Conservation (phyloP, 2,113 vertebrate species). For the Callipepla californica region DNA sequence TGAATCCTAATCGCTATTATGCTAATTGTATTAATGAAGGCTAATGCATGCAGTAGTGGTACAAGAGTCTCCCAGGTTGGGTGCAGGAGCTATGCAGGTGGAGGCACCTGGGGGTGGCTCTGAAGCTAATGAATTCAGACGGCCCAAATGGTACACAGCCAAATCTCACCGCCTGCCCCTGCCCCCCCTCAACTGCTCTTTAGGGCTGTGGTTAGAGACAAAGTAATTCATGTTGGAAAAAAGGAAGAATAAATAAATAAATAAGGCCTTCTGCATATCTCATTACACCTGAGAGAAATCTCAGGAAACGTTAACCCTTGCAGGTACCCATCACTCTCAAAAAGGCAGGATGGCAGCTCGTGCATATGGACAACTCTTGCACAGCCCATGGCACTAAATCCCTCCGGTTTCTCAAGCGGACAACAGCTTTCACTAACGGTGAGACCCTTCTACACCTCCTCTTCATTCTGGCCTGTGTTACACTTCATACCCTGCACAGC, state of each 20-base stretch:
- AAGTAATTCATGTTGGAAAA: neutral
- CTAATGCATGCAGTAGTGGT: slow-evolving; percentile 20
- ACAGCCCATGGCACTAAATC: neutral
- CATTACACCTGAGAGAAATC: neutral
- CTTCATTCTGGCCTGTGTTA: neutral
- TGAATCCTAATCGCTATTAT: neutral
- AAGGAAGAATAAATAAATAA: neutral
- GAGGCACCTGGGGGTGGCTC: neutral
- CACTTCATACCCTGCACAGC: neutral
- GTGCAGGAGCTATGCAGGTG: neutral
- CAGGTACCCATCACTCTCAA: neutral
- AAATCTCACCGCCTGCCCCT: neutral
- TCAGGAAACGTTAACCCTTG: neutral
- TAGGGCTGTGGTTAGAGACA: neutral
- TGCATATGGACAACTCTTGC: neutral
- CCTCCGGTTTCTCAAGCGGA: neutral
- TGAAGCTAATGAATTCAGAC: slow-evolving; percentile 6
- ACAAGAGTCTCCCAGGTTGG: slow-evolving; percentile 43
- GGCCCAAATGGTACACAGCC: neutral
- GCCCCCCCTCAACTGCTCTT: neutral
- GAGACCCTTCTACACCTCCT: neutral
- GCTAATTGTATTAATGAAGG: slow-evolving; percentile 55
- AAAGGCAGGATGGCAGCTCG: neutral
- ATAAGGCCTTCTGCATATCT: neutral
- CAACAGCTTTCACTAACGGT: neutral